Evolutionary conservation across 2,888 invertebrate genomes (phyloP).

Genomic region (Phyllotreta striolata): DNA sequence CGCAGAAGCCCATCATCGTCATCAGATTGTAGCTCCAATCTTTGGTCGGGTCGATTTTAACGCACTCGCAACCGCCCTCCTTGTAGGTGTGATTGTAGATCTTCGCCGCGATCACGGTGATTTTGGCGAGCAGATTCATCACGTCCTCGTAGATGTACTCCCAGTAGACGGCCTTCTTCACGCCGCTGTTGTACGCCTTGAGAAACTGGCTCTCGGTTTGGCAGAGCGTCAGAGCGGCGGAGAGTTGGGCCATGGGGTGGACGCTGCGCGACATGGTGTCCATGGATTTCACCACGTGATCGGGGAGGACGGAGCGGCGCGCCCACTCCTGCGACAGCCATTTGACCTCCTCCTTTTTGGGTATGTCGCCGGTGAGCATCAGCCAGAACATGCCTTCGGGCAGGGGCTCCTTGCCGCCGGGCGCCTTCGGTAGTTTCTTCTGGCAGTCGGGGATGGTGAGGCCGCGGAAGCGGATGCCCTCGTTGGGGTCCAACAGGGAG

Average conservation of each 20-base stretch:
- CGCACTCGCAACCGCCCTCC: slow-evolving; percentile 61
- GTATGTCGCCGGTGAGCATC: slow-evolving; percentile 85
- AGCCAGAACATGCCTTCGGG: slow-evolving; percentile 95
- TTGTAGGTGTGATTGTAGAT: slow-evolving; percentile 88
- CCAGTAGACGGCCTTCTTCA: slow-evolving; percentile 89
- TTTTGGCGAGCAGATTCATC: slow-evolving; percentile 92
- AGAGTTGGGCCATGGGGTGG: slow-evolving; percentile 95
- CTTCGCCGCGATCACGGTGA: slow-evolving; percentile 90
- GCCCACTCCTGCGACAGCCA: slow-evolving; percentile 84
- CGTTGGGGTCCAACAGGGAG: slow-evolving; percentile 91
- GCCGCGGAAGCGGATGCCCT: slow-evolving; percentile 94
- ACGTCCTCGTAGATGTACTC: slow-evolving; percentile 90
- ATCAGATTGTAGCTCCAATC: slow-evolving; percentile 94
- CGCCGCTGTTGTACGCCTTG: slow-evolving; percentile 87
- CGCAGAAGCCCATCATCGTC: slow-evolving; percentile 87
- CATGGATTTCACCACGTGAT: slow-evolving; percentile 88
- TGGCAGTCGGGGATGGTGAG: slow-evolving; percentile 73
- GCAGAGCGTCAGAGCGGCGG: slow-evolving; percentile 88
- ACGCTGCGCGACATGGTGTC: slow-evolving; percentile 89
- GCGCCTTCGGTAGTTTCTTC: slow-evolving; percentile 74
- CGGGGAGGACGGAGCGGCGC: slow-evolving; percentile 83
- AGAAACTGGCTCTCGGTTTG: slow-evolving; percentile 92
- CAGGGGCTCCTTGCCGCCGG: slow-evolving; percentile 80
- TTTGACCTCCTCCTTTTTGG: slow-evolving; percentile 77
- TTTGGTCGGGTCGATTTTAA: slow-evolving; percentile 79